Conservation (phyloP, 2,888 invertebrate species). For the Protophormia terraenovae region DNA sequence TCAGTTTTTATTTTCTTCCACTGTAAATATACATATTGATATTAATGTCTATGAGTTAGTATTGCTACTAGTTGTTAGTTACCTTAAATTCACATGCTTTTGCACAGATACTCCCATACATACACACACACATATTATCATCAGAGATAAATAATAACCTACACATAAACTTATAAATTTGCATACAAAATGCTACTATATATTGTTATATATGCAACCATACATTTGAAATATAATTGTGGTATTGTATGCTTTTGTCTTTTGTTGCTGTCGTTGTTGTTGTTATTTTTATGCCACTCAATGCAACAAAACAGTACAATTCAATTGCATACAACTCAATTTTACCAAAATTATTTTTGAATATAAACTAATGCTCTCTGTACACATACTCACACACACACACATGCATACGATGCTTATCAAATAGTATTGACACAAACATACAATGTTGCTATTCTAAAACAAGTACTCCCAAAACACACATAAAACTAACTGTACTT, state of each 20-base stretch:
- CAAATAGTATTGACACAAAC: conserved; percentile 9
- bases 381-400: background rate
- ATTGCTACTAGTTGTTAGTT: background rate
- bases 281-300: conserved; percentile 17
- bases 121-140: background rate
- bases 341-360: conserved; percentile 51
- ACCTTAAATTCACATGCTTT: background rate
- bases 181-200: conserved; percentile 43
- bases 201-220: no score
- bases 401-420: background rate
- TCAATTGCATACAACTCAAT: conserved; percentile 58
- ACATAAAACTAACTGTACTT: conserved; percentile 25
- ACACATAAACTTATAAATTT: conserved; percentile 37
- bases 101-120: background rate
- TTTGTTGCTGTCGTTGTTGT: conserved; percentile 11
- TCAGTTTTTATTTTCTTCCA: background rate
- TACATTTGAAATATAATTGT: conserved; percentile 54
- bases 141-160: background rate
- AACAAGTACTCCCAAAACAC: conserved; percentile 1
- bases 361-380: background rate
- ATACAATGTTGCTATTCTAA: conserved; percentile 33
- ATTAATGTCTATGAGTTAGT: background rate
- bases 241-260: conserved; percentile 50
- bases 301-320: conserved; percentile 38
- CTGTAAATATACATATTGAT: background rate